Base-by-base conservation (phyloP, 2,888 invertebrate genomes). In the Brenthis ino region DNA sequence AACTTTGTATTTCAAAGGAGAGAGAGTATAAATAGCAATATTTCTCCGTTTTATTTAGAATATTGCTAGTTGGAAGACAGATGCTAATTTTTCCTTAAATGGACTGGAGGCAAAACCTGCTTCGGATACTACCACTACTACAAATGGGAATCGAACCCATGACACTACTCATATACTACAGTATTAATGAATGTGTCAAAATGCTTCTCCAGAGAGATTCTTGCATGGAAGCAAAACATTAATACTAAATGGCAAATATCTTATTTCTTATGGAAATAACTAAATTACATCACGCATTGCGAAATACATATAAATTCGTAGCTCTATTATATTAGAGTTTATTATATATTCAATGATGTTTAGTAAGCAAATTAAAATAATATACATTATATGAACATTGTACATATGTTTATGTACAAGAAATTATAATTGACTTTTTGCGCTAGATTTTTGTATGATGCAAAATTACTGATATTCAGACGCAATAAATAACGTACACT, bases 401-500 rank as follows among this genome's bases (percentile, higher is more conserved):
- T 28, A 33, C 6, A 60, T 50, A 48, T 50, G 28, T 28, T 50
- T 60, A 50, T 50, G n/a, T 28, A 16, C 28, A 33, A 33, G 14
- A 14, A 50, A 33, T 43, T 50, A 33, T 50, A 60, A 50, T 60
- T 48, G 13, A 60, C 12, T 60, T 60, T 60, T 60, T 48, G 28
- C 50, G 24, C 48, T 14, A 48, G 6, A 58, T 60, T 60, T 60
- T 60, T 50, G 50, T 50, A 11, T 60, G n/a, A 60, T 28, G 12
- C 33, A 28, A 60, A 60, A 24, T 28, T 33, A 50, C 12, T 48
- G 28, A 48, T 16, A 58, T 48, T 50, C 50, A 60, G 60, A n/a
- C 33, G 60, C 60, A 60, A 50, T 60, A 50, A 60, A 60, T 60
- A 33, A 33, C 16, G 28, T 50, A 12, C n/a, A 50, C n/a, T 50